Base-by-base conservation (phyloP, 2,113 vertebrate species). In the Oryzias celebensis region DNA sequence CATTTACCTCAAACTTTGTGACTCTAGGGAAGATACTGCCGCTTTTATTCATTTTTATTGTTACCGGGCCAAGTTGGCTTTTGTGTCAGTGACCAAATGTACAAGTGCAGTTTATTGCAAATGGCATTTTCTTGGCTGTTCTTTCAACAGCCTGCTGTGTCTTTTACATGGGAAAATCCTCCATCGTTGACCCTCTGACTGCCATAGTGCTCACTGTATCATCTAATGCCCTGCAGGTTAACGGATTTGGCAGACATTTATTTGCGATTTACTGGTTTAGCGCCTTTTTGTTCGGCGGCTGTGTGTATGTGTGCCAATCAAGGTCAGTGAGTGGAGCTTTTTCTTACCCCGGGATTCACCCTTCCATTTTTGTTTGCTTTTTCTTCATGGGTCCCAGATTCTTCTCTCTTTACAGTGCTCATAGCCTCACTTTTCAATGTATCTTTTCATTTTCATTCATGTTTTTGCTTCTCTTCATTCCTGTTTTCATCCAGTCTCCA, bases 191-290 rank as follows among this genome's bases (percentile, higher is more conserved):
- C 54, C 55, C 59, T 82, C 52, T 62, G 45, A 61, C 56, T 75
- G 67, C 55, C 70, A 71, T 57, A 52, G 20, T 48, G 61, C 70
- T 65, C 73, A 67, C 68, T 80, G 62, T 65, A 63, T 62, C 51
- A 66, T 52, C 76, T 62, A 71, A 66, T 77, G 60, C 71, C 64
- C 71, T 62, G 79, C 76, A 73, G 80, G 74, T 80, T 22, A 45
- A 14, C n/a, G 6, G 50, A 24, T 74, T 85, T 84, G 82, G 84
- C 81, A 81, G 73, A 65, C 65, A 24, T 48, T 68, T 79, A 14
- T 63, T 51, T 61, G 68, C 72, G 71, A 81, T 65, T 78, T 68
- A 75, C 22, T 74, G 58, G 51, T 75, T 74, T 59, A 61, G 48
- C 57, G 14, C 42, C 63, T 26, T 62, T 81, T 75, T 71, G 57